Base-by-base conservation (phyloP, 1,140 invertebrate genomes). In the Penaeus vannamei region DNA sequence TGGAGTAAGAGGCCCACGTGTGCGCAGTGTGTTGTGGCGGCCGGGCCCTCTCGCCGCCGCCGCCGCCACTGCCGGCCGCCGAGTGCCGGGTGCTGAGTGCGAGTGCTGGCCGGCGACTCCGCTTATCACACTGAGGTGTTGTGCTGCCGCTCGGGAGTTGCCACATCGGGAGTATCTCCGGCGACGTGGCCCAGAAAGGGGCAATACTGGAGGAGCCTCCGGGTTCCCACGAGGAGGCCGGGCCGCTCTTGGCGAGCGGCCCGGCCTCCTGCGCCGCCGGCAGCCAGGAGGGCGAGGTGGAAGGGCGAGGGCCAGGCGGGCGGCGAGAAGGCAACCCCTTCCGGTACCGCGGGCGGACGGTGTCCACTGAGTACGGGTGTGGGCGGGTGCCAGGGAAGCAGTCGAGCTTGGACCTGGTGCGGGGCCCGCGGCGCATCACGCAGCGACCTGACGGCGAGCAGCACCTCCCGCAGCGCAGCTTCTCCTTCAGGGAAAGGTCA, bases 401-500 rank as follows among this genome's bases (percentile, higher is more conserved):
- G 69, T 29, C 72, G 59, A 86, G 69, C 46, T 32, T 66, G 23
- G 81, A 84, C 23, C 20, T 77, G 64, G 66, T 76, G 62, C 64
- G 69, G 66, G 62, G n/a, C 26, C 80, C 42, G n/a, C 79, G 86
- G 20, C 87, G 87, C 66, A 77, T 84, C 32, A 17, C 66, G 20
- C 23, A 64, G 19, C 81, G 87, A 23, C 61, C 64, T 53, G 81
- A 84, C 66, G 80, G 42, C n/a, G 80, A 53, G n/a, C 60, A 26
- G 8, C 32, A 64, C 66, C 19, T 82, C 14, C 82, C 32, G 72
- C 81, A 84, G 60, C 87, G 87, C 60, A 89, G 82, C 82, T 89
- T 80, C 82, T 84, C 87, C 82, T 84, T 89, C 82, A 89, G 81
- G 87, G 87, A 89, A 77, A 64, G 81, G 42, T 88, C 87, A 20